phyloP scores from a whole-genome alignment of 2,888 invertebrate genomes.

The Oxystoma pomonae region DNA sequence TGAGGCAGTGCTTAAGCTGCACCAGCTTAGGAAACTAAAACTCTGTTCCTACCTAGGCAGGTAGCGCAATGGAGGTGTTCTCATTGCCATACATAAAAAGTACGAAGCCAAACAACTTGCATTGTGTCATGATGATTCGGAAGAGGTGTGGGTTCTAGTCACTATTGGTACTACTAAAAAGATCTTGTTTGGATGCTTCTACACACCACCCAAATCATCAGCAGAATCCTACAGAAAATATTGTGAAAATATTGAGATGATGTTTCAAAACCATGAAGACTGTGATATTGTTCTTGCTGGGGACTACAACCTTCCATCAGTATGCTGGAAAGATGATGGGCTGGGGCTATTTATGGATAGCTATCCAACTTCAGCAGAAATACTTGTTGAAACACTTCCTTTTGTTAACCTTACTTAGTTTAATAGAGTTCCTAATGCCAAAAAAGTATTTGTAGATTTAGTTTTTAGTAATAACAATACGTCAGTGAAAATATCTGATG shows the following conservation, averaged over 20 bases:
- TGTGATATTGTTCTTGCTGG: background rate
- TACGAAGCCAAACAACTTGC: background rate
- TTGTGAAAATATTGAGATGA: background rate
- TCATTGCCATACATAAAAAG: background rate
- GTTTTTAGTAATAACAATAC: background rate
- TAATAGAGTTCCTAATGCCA: background rate
- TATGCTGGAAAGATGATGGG: background rate
- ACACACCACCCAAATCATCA: background rate
- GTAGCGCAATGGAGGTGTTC: background rate
- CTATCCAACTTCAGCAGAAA: background rate
- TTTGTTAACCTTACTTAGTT: background rate
- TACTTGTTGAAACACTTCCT: background rate
- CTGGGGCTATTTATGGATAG: background rate
- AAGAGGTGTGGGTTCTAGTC: background rate
- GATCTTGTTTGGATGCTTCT: background rate
- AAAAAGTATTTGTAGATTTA: background rate
- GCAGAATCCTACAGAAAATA: background rate
- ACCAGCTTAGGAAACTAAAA: no score
- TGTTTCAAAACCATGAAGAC: background rate
- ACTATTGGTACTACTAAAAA: background rate
- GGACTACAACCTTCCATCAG: background rate
- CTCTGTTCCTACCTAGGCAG: no score
- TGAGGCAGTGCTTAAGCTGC: no score
- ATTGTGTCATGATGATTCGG: background rate
- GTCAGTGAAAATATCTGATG: background rate